Base-by-base conservation (phyloP, 2,797 vertebrate species). In the Hypotaenidia philippensis region DNA sequence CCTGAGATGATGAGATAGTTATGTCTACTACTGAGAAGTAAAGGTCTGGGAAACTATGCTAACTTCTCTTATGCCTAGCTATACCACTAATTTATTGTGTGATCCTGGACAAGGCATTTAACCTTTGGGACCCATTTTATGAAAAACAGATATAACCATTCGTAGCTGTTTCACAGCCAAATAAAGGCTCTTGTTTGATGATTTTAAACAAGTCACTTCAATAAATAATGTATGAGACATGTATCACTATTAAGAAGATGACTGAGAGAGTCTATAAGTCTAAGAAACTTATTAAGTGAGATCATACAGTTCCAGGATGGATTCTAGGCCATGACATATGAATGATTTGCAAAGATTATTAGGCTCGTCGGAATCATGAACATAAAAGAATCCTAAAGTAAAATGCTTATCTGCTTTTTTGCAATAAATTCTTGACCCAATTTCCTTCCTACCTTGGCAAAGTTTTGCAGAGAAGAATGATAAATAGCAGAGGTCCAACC, bases 231-330 rank as follows among this genome's bases (percentile, higher is more conserved):
- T 81, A 19, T 68, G 36, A 91, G 76, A 92, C 49, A 44, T n/a
- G n/a, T 76, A 94, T 91, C 87, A 81, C 55, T 91, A 75, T 83
- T 83, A 93, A 89, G 75, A 87, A 85, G 92, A 91, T 88, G 87
- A 69, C 40, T 0, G 0, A 81, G 29, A 70, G 19, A 91, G 81
- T 61, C 76, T 69, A 64, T 23, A 63, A 96, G 32, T 52, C 79
- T 75, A 87, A 89, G 69, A 91, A 93, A 91, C 87, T 93, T 94
- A 94, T 86, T 85, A 81, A 79, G 89, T 96, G 95, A 96, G 76
- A 92, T 93, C 78, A 93, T 81, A 56, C 59, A 66, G 31, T 79
- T 91, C 86, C 87, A 90, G 92, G 84, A 79, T 83, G 79, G 87
- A 91, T 94, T 85, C 70, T 65, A 49, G 59, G 72, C 72, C 72